These are phyloP conservation scores for Cladopsammia gracilis DNA, from an alignment of 64 coral and sea anemone species.

Conservation along the genomic window DNA sequence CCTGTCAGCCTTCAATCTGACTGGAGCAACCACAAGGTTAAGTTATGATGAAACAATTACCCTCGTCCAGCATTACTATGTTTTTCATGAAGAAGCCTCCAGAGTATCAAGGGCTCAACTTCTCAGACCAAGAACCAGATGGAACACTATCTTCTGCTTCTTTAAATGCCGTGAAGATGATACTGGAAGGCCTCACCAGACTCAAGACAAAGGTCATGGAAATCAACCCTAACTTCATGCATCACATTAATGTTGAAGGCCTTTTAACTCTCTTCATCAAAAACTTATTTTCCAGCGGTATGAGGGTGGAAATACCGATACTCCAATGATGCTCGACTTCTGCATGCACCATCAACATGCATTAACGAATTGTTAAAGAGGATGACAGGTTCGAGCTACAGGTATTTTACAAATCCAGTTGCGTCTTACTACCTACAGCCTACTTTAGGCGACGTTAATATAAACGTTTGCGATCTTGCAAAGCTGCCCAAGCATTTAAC, in stretches of 20 bases:
- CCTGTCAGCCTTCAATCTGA: slow-evolving; percentile 62
- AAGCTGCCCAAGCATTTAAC: slow-evolving; percentile 22
- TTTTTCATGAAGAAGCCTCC: slow-evolving; percentile 68
- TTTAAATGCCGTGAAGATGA: slow-evolving; percentile 60
- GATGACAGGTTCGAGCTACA: slow-evolving; percentile 41
- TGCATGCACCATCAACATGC: slow-evolving; percentile 52
- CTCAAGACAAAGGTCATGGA: slow-evolving; percentile 31
- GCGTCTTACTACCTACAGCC: slow-evolving; percentile 40
- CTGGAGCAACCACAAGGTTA: slow-evolving; percentile 47
- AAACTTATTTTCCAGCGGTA: slow-evolving; percentile 70
- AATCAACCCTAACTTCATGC: slow-evolving; percentile 58
- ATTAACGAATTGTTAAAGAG: slow-evolving; percentile 61
- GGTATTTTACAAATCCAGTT: slow-evolving; percentile 59
- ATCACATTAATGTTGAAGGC: slow-evolving; percentile 51
- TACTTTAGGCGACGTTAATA: slow-evolving; percentile 35
- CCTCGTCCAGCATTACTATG: slow-evolving; percentile 31
- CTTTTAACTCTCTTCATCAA: slow-evolving; percentile 73
- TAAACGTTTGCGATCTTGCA: slow-evolving; percentile 35
- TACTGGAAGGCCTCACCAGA: slow-evolving; percentile 57
- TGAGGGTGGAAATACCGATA: slow-evolving; percentile 19
- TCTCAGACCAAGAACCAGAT: slow-evolving; percentile 60
- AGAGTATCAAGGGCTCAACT: slow-evolving; percentile 58
- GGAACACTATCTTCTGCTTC: slow-evolving; percentile 62
- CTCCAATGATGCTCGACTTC: slow-evolving; percentile 64
- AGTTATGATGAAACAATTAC: slow-evolving; percentile 66